These are phyloP conservation scores for Limnephilus lunatus DNA, from an alignment of 2,888 invertebrate species.

Conservation along the genomic window DNA sequence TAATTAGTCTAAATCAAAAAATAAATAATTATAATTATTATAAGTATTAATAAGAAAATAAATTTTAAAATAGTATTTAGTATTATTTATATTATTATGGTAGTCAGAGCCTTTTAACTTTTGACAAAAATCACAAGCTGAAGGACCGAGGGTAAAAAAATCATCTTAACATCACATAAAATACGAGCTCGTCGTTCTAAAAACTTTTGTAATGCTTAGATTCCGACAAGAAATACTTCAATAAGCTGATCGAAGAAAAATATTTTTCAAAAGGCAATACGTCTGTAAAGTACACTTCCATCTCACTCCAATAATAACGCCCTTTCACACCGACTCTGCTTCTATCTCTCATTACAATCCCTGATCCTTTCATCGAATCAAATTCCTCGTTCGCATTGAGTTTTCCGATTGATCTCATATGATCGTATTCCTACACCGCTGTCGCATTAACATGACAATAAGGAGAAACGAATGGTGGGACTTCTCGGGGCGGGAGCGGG, in stretches of 20 bases:
- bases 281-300: neutral
- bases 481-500: neutral
- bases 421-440: slow-evolving; percentile 31
- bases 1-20: no score
- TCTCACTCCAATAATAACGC: neutral
- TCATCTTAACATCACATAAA: neutral
- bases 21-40: no score
- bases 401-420: slow-evolving; percentile 31
- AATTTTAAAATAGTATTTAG: no score
- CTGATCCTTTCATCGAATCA: slow-evolving; percentile 6
- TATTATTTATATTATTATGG: no score
- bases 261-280: neutral
- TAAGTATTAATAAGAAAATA: no score
- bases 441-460: slow-evolving; percentile 46
- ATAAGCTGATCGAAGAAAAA: neutral
- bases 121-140: neutral
- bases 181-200: neutral
- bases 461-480: neutral
- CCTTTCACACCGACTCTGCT: neutral
- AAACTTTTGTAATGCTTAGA: neutral
- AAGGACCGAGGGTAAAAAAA: neutral
- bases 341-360: neutral
- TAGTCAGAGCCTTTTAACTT: neutral
- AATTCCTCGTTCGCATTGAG: slow-evolving; percentile 18
- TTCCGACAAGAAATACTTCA: neutral